Conservation (phyloP, 2,888 invertebrate species). For the Dyspetes luteomarginatus region DNA sequence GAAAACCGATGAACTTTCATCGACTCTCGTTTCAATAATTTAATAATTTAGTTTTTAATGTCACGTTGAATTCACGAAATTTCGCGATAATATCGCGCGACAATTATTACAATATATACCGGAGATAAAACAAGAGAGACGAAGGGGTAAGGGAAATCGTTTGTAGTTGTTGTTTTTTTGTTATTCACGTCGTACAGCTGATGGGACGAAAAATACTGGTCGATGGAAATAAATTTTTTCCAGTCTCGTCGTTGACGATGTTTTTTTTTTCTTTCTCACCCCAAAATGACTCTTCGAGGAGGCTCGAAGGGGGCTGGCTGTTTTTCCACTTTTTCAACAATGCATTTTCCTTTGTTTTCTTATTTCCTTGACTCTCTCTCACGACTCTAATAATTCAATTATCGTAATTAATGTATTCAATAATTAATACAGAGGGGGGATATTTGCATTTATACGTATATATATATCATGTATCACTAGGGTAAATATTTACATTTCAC, state of each 20-base stretch:
- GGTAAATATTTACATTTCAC: conserved; percentile 81
- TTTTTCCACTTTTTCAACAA: conserved; percentile 33
- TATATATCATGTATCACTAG: conserved; percentile 82
- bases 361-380: conserved; percentile 57
- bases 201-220: conserved; percentile 49
- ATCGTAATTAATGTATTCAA: conserved; percentile 80
- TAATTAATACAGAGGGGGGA: conserved; percentile 81
- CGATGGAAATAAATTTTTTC: conserved; percentile 45
- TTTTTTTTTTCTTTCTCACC: conserved; percentile 25
- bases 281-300: conserved; percentile 45
- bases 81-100: conserved; percentile 6
- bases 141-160: not conserved
- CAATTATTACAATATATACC: conserved; percentile 7
- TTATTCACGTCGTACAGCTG: conserved; percentile 35
- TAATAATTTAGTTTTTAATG: conserved; percentile 53
- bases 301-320: conserved; percentile 26
- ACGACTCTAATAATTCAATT: conserved; percentile 79
- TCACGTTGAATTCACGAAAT: conserved; percentile 39
- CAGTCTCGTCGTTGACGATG: conserved; percentile 31
- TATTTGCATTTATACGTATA: conserved; percentile 72
- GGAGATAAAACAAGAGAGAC: conserved; percentile 17
- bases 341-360: conserved; percentile 29
- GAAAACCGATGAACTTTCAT: conserved; percentile 26
- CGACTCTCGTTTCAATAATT: conserved; percentile 53
- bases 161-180: conserved; percentile 14